Evolutionary conservation across 1,140 invertebrate genomes (phyloP).

Genomic region (Littorina saxatilis): DNA sequence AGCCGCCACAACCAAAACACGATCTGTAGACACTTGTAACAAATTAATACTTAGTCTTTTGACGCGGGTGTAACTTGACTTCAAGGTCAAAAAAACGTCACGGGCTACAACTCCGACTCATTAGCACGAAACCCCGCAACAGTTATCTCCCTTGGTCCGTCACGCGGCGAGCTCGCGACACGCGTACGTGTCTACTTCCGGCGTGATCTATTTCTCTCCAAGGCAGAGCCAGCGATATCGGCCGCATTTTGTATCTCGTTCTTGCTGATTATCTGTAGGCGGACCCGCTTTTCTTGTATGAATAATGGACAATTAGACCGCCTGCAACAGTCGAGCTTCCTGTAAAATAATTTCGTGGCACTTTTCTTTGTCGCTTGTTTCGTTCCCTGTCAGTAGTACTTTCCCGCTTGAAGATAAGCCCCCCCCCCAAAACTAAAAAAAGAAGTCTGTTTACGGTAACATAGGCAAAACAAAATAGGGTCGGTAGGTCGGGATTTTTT

Average conservation of each 20-base stretch:
- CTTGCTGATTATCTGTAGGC: conserved; percentile 21
- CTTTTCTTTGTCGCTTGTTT: neutral
- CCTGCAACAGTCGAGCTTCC: conserved; percentile 3
- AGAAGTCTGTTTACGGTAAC: too few relatives aligned
- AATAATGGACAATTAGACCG: conserved; percentile 34
- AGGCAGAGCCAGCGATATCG: conserved; percentile 9
- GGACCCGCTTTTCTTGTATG: conserved; percentile 27
- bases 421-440: too few relatives aligned
- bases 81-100: neutral
- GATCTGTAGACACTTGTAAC: too few relatives aligned
- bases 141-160: conserved; percentile 25
- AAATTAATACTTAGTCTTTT: too few relatives aligned
- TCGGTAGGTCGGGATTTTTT: too few relatives aligned
- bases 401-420: too few relatives aligned
- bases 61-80: neutral
- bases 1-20: too few relatives aligned
- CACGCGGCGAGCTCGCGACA: conserved; percentile 8
- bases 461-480: too few relatives aligned
- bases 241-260: neutral
- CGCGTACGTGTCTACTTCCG: conserved; percentile 27
- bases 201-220: conserved; percentile 27
- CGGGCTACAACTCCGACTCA: conserved; percentile 12
- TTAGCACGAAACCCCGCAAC: conserved; percentile 7
- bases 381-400: too few relatives aligned
- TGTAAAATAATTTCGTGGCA: neutral